A percentile compares a stretch with the other conserved stretches of the same genome.
Evolutionary conservation across 2,113 vertebrate genomes (phyloP).

Genomic region (Trichomycterus rosablanca): DNA sequence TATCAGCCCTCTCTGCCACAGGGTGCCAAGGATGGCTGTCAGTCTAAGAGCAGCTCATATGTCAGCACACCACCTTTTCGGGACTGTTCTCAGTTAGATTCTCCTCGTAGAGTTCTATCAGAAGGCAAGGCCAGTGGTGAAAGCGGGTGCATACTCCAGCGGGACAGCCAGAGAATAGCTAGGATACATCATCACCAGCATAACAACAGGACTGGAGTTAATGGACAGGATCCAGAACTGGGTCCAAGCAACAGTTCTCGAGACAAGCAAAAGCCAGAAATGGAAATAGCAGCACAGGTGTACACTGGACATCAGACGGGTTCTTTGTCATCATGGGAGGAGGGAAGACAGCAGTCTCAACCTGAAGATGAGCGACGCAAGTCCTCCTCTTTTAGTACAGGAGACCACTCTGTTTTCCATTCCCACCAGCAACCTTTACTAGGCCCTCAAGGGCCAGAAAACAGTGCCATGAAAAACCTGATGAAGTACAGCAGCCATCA

Average conservation of each 20-base stretch:
- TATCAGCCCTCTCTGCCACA: constrained; percentile 68
- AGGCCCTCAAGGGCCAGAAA: constrained; percentile 61
- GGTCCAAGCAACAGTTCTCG: constrained; percentile 46
- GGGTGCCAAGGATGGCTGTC: constrained; percentile 63
- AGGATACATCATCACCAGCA: constrained; percentile 93
- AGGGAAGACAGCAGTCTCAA: constrained; percentile 67
- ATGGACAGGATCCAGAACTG: constrained; percentile 37
- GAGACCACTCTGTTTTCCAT: constrained; percentile 47
- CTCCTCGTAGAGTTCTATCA: constrained; percentile 33
- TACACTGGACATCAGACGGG: constrained; percentile 56
- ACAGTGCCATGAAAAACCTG: constrained; percentile 90
- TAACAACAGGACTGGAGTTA: constrained; percentile 56
- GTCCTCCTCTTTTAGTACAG: constrained; percentile 65
- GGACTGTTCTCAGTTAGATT: constrained; percentile 75
- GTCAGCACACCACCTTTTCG: constrained; percentile 70
- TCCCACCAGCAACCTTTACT: constrained; percentile 50
- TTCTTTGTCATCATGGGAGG: constrained; percentile 68
- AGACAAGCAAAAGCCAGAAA: constrained; percentile 72
- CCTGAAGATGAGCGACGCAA: constrained; percentile 62
- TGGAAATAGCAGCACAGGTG: constrained; percentile 62
- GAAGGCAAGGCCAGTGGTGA: constrained; percentile 52
- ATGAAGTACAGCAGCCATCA: constrained; percentile 93
- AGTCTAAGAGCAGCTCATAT: constrained; percentile 66
- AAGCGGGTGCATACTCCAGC: constrained; percentile 68
- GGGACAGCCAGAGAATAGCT: constrained; percentile 84